A percentile compares a stretch with the other conserved stretches of the same genome.
phyloP scores from a whole-genome alignment of 1,140 invertebrate species.

The Anastrepha ludens region DNA sequence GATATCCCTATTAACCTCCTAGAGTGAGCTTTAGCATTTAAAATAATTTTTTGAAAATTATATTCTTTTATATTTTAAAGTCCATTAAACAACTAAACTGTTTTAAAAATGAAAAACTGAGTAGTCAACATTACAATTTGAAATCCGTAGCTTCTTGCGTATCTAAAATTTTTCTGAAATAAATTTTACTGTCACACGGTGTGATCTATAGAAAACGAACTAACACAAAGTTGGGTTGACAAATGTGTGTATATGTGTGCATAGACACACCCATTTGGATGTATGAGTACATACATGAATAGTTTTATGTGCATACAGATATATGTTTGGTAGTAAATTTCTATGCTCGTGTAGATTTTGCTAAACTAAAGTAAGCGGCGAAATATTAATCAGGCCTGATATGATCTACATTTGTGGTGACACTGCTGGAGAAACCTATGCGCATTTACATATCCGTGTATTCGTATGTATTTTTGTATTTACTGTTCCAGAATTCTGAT shows the following conservation, averaged over 20 bases:
- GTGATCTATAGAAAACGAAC: no score
- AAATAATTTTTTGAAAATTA: no score
- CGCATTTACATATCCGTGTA: neutral
- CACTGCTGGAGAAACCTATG: neutral
- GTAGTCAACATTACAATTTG: no score
- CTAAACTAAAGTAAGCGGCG: neutral
- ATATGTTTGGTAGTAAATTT: neutral
- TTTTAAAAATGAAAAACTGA: no score
- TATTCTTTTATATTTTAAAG: no score
- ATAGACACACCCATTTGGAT: neutral
- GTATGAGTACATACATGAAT: neutral
- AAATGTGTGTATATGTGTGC: neutral
- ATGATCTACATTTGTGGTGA: neutral
- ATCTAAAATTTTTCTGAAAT: no score
- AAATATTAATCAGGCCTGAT: constrained; percentile 3
- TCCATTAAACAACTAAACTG: no score
- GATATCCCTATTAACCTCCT: no score
- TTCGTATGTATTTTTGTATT: neutral
- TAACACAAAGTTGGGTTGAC: no score
- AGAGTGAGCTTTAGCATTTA: no score
- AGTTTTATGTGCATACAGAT: neutral
- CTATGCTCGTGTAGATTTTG: neutral
- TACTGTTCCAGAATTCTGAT: neutral
- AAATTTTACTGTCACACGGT: no score
- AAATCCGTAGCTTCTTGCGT: no score